phyloP scores from a whole-genome alignment of 2,797 vertebrate genomes.

The Furcifer pardalis region DNA sequence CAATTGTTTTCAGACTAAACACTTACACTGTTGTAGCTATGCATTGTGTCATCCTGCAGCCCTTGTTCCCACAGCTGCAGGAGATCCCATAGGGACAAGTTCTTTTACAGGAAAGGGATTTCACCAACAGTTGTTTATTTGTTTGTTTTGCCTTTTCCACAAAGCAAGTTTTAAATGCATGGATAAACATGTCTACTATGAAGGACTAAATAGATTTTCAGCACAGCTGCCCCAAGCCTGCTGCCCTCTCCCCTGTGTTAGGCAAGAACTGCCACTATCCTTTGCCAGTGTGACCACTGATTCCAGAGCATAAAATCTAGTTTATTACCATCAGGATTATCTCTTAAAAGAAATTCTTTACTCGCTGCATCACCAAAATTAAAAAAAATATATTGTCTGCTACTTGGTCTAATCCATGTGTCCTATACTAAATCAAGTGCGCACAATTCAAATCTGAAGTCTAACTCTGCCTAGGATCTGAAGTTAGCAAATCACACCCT shows the following conservation, averaged over 20 bases:
- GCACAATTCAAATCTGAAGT: no score
- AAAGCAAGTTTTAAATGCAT: neutral
- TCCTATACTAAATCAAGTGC: no score
- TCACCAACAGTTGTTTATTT: no score
- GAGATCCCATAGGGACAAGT: neutral
- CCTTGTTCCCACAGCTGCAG: neutral
- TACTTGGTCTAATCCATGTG: no score
- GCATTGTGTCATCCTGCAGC: neutral
- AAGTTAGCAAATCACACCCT: no score
- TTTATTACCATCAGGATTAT: no score
- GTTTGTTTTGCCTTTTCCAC: neutral
- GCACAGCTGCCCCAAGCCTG: neutral
- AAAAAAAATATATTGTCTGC: no score
- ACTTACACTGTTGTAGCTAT: neutral
- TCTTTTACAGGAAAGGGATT: neutral
- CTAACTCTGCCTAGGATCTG: no score
- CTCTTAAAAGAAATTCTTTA: no score
- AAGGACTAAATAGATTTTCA: neutral
- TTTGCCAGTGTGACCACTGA: neutral
- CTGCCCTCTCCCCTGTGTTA: neutral
- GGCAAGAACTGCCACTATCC: neutral
- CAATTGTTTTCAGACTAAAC: conserved; percentile 2
- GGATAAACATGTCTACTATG: neutral
- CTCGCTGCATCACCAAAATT: no score
- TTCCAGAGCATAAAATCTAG: no score